These are phyloP conservation scores for Pygathrix nemaeus DNA, from an alignment of 2,113 vertebrate genomes.

Conservation along the genomic window DNA sequence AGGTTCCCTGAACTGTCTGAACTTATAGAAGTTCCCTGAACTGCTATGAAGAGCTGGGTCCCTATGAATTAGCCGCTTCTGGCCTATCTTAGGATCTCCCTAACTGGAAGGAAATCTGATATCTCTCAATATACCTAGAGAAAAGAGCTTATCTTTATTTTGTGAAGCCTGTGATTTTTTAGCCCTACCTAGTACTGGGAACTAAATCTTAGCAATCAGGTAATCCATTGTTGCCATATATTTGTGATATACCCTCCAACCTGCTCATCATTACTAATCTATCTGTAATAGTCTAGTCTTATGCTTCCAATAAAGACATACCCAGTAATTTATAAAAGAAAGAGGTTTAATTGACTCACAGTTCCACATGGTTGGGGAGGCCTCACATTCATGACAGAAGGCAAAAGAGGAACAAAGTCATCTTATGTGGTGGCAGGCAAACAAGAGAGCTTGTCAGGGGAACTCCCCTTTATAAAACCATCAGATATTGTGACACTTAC, in stretches of 20 bases:
- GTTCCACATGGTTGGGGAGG: too few relatives aligned
- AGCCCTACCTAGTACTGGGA: not conserved
- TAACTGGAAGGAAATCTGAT: not conserved
- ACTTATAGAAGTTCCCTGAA: not conserved
- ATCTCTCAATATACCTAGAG: not conserved
- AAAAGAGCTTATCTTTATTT: not conserved
- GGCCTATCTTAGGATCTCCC: not conserved
- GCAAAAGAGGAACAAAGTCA: too few relatives aligned
- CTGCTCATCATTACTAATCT: not conserved
- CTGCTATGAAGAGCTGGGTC: not conserved
- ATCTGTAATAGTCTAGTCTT: too few relatives aligned
- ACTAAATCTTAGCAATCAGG: not conserved
- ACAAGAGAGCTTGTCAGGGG: too few relatives aligned
- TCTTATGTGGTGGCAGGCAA: too few relatives aligned
- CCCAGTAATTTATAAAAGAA: too few relatives aligned
- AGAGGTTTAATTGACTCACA: too few relatives aligned
- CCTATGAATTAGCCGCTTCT: not conserved
- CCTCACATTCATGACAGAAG: too few relatives aligned
- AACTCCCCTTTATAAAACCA: too few relatives aligned
- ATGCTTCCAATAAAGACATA: too few relatives aligned
- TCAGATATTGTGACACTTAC: too few relatives aligned
- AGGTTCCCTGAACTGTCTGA: not conserved
- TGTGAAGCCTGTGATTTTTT: not conserved
- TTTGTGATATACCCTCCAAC: not conserved
- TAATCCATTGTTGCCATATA: not conserved